Evolutionary conservation across 2,888 invertebrate genomes (phyloP), one percentile per base, ranked within the genome.

Genomic region (Griposia aprilina): DNA sequence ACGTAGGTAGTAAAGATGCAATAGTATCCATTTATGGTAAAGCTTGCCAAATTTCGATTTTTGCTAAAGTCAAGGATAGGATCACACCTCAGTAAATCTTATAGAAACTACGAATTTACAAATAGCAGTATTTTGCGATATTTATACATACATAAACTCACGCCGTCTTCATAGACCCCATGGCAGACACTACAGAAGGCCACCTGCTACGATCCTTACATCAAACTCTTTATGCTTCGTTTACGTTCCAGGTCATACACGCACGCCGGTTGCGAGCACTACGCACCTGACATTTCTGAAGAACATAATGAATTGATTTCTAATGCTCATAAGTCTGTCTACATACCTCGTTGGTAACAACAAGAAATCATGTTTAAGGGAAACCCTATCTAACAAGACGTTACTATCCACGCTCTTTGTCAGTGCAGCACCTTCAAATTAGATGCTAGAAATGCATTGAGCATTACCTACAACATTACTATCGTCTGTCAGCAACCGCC

Each of bases 1-100:
- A 73, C 73, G 78, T 78, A 72, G 73, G 72, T 23, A 48, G 80
- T 30, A 52, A 45, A 60, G 30, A 57, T 77, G 23, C 50, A 50
- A 17, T 48, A 78, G n/a, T 26, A 20, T 48, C 17, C 52, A 55
- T 62, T 10, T 62, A 72, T 10, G 52, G 52, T n/a, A n/a, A n/a
- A 30, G 2, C 20, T 71, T 52, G 72, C 72, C 60, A 60, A 60
- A 45, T 71, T 36, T 80, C 1, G 5, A 45, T 52, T 45, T 62
- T 55, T 55, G 45, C 48, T 62, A 4, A 52, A 80, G 6, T 62
- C 74, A 63, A 78, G 73, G 52, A 26, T 62, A 45, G 13, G 15
- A 41, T 23, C 23, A 23, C 41, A 63, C 17, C 41, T n/a, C n/a
- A 63, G 20, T 48, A n/a, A 77, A 55, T 63, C 11, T 45, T 36